These are phyloP conservation scores for Dunckerocampus dactyliophorus DNA, from an alignment of 2,113 vertebrate species.

Conservation along the genomic window DNA sequence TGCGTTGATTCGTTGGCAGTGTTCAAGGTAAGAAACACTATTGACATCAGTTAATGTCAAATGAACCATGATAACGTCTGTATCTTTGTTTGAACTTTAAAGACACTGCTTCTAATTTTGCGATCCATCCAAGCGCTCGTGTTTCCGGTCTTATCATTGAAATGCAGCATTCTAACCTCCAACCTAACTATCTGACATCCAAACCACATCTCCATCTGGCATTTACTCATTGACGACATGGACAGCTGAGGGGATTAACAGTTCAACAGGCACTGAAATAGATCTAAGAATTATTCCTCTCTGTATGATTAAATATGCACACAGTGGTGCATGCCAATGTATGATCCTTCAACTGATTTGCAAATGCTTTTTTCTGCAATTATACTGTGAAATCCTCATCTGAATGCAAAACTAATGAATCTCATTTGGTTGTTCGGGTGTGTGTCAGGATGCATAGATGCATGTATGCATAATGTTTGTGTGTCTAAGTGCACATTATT, in stretches of 20 bases:
- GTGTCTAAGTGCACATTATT: background rate
- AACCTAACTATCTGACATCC: slow-evolving; percentile 4
- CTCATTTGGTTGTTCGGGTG: slow-evolving; percentile 12
- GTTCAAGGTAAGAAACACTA: background rate
- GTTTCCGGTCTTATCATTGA: slow-evolving; percentile 17
- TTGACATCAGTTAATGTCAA: background rate
- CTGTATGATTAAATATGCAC: slow-evolving; percentile 17
- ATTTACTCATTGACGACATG: slow-evolving; percentile 26
- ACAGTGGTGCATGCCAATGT: slow-evolving; percentile 3
- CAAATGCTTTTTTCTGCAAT: slow-evolving; percentile 37
- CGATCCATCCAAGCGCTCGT: background rate
- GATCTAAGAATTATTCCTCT: slow-evolving; percentile 21
- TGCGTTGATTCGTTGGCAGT: too few relatives aligned
- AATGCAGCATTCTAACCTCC: slow-evolving; percentile 18
- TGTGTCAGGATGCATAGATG: background rate
- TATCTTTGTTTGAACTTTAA: slow-evolving; percentile 16
- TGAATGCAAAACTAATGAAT: slow-evolving; percentile 17
- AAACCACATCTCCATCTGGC: slow-evolving; percentile 13
- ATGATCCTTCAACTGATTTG: slow-evolving; percentile 20
- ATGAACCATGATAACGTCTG: too few relatives aligned
- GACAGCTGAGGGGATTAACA: slow-evolving; percentile 12
- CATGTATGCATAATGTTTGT: slow-evolving; percentile 2
- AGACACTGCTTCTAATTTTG: slow-evolving; percentile 2
- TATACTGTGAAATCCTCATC: slow-evolving; percentile 21
- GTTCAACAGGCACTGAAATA: slow-evolving; percentile 13